Base-by-base conservation (phyloP, 2,888 invertebrate species). In the Heliconius ismenius region DNA sequence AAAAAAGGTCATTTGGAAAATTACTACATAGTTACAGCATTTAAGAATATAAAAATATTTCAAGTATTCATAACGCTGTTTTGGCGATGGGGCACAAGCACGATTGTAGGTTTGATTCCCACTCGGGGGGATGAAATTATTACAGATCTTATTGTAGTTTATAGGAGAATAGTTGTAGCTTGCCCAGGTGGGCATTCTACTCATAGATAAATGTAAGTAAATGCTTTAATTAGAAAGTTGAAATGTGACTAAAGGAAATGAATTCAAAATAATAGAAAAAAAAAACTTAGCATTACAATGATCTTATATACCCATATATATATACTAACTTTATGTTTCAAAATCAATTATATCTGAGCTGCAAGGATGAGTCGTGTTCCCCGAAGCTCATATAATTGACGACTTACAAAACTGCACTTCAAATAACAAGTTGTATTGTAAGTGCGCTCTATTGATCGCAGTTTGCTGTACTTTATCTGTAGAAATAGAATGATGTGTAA, bases 341-440 rank as follows among this genome's bases (percentile, higher is more conserved):
- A 79, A 80, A 80, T 81, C 82, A 78, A 81, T 81, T 43, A 68
- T 74, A 11, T 70, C 58, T 18, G 43, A 69, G 24, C 32, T 49
- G 63, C 58, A 73, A 28, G 58, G 73, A 68, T 74, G n/a, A 24
- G 54, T 65, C 28, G 24, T 32, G 64, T 49, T 64, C 73, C 21
- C 28, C 43, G 54, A 32, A 36, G 75, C 69, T 74, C 58, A 49
- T 69, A 54, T 73, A 73, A 78, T 73, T 73, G 76, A 65, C 78
- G 78, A 74, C 76, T 76, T 64, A 73, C 58, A 68, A 54, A 62
- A 68, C 68, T 18, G 49, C 77, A 76, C 74, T 74, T 72, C 74
- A 64, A 69, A 67, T 78, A 78, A 76, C 74, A 73, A 74, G 65
- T 74, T 72, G 70, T 74, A 70, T 76, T 78, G 76, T 76, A 36